Conservation (phyloP, 2,888 invertebrate genomes). For the Sarcophaga subvicina region DNA sequence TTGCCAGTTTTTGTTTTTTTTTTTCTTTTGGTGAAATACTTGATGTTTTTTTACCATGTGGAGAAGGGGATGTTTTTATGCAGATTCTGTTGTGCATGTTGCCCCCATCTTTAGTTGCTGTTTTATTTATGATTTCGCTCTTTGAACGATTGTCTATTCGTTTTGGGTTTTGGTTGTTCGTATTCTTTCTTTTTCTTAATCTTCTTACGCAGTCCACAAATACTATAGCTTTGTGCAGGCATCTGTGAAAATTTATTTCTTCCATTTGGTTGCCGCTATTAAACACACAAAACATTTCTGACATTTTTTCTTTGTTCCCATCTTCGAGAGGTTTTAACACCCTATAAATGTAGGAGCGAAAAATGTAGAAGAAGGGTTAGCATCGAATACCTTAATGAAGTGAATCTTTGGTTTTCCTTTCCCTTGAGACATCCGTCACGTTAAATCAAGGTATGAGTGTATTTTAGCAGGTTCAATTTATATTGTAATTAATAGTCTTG, state of each 20-base stretch:
- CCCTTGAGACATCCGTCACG: too few relatives aligned
- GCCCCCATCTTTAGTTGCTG: neutral
- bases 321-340: neutral
- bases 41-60: too few relatives aligned
- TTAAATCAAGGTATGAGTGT: too few relatives aligned
- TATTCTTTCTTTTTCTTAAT: neutral
- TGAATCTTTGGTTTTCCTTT: too few relatives aligned
- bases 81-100: neutral
- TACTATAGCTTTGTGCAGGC: neutral
- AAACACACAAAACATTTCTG: neutral
- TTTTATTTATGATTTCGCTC: neutral
- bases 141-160: neutral
- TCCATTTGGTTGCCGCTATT: constrained; percentile 35
- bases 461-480: too few relatives aligned
- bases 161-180: neutral
- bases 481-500: too few relatives aligned
- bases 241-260: constrained; percentile 14
- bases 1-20: neutral
- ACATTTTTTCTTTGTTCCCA: neutral
- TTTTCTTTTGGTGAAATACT: too few relatives aligned
- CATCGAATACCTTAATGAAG: too few relatives aligned
- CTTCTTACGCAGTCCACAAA: neutral
- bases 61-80: neutral
- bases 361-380: too few relatives aligned
- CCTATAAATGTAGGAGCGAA: too few relatives aligned